phyloP scores from a whole-genome alignment of 2,113 vertebrate species.

The Cricetomys ansorgei region DNA sequence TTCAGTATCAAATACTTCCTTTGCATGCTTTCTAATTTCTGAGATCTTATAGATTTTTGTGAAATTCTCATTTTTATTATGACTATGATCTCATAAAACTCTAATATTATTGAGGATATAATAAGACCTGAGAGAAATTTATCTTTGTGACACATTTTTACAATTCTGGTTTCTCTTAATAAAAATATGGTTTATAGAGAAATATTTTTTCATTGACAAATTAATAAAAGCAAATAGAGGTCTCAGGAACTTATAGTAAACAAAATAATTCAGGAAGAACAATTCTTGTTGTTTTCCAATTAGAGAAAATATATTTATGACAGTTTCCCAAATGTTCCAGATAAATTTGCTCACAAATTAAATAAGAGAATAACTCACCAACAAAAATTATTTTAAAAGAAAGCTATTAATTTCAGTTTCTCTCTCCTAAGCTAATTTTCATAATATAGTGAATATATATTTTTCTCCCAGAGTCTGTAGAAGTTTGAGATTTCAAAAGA shows the following conservation, averaged over 20 bases:
- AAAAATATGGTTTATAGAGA: background rate
- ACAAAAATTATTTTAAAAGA: background rate
- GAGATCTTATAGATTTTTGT: background rate
- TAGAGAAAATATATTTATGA: background rate
- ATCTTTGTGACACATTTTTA: background rate
- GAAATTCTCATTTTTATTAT: background rate
- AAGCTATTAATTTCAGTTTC: background rate
- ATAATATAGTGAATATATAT: background rate
- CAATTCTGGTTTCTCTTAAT: background rate
- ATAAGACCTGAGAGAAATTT: slow-evolving; percentile 10
- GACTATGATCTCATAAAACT: background rate
- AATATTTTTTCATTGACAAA: background rate
- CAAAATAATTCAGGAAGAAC: background rate
- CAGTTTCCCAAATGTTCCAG: background rate
- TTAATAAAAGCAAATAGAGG: background rate
- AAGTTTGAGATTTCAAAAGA: background rate
- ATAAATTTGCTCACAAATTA: slow-evolving; percentile 16
- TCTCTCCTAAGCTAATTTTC: background rate
- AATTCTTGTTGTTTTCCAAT: slow-evolving; percentile 16
- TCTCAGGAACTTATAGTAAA: background rate
- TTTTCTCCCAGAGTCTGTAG: background rate
- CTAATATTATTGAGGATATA: background rate
- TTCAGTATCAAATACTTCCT: background rate
- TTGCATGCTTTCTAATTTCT: slow-evolving; percentile 3
- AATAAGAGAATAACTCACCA: background rate